Evolutionary conservation across 2,113 vertebrate species (phyloP).

Genomic region (Indicator maculatus): DNA sequence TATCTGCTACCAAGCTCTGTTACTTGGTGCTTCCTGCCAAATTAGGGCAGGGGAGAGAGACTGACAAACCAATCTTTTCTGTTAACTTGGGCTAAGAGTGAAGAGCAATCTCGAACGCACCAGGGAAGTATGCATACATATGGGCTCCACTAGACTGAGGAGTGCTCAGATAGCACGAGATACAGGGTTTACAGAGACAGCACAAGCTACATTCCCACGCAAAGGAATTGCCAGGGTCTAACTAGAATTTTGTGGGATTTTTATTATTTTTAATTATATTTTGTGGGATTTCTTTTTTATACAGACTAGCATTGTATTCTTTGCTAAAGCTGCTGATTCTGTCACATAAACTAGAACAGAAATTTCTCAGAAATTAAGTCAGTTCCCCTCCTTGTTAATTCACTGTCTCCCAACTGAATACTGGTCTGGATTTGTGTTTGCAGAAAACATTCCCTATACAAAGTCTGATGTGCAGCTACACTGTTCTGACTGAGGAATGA

Average conservation of each 20-base stretch:
- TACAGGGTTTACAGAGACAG: not conserved
- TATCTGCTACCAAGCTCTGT: not conserved
- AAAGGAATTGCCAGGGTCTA: not conserved
- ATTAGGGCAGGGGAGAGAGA: not conserved
- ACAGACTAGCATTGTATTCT: conserved; percentile 80
- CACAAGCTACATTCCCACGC: not conserved
- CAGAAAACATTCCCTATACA: conserved; percentile 73
- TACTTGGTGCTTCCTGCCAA: not conserved
- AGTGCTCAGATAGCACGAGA: not conserved
- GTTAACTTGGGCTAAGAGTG: not conserved
- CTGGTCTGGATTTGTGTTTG: conserved; percentile 56
- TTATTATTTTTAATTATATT: conserved; percentile 51
- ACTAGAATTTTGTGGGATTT: conserved; percentile 65
- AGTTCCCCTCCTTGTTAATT: conserved; percentile 67
- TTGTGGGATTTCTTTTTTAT: conserved; percentile 50
- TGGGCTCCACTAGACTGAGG: not conserved
- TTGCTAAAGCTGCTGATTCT: conserved; percentile 82
- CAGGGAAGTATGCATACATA: not conserved
- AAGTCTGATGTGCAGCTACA: conserved; percentile 75
- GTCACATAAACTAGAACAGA: conserved; percentile 78
- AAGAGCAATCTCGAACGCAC: not conserved
- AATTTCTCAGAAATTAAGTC: conserved; percentile 82
- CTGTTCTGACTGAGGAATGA: conserved; percentile 80
- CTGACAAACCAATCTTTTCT: not conserved
- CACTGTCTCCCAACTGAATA: conserved; percentile 70